Conservation (phyloP, 2,113 vertebrate species). For the Sylvicapra grimmia region DNA sequence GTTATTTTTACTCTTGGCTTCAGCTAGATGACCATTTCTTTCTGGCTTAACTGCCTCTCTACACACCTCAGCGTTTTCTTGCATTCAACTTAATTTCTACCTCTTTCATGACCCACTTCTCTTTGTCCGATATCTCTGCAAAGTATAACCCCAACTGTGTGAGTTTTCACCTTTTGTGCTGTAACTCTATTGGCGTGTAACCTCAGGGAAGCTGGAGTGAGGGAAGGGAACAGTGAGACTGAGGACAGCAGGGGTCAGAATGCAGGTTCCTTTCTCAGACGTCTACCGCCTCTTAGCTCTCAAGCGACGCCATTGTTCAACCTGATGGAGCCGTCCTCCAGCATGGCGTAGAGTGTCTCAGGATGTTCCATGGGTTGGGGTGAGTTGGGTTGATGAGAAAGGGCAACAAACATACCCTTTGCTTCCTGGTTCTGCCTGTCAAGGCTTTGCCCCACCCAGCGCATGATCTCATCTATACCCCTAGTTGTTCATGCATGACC, state of each 20-base stretch:
- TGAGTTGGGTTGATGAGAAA: background rate
- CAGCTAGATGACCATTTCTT: background rate
- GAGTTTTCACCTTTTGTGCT: background rate
- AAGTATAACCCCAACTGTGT: background rate
- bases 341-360: rapidly evolving
- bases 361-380: rapidly evolving
- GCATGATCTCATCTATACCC: rapidly evolving
- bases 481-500: rapidly evolving
- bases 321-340: background rate
- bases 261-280: background rate
- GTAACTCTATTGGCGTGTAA: background rate
- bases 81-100: too few relatives aligned
- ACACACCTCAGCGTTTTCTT: rapidly evolving
- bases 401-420: background rate
- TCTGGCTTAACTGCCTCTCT: background rate
- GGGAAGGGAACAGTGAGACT: background rate
- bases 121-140: background rate
- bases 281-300: background rate
- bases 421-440: background rate
- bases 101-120: background rate
- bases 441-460: background rate
- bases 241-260: background rate
- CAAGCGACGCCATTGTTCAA: background rate
- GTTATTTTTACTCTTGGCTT: background rate
- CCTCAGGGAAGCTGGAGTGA: background rate